Percentiles rank a stretch among this genome's conserved stretches.
These are phyloP conservation scores for Artemia franciscana DNA, from an alignment of 1,140 invertebrate genomes.

Conservation along the genomic window DNA sequence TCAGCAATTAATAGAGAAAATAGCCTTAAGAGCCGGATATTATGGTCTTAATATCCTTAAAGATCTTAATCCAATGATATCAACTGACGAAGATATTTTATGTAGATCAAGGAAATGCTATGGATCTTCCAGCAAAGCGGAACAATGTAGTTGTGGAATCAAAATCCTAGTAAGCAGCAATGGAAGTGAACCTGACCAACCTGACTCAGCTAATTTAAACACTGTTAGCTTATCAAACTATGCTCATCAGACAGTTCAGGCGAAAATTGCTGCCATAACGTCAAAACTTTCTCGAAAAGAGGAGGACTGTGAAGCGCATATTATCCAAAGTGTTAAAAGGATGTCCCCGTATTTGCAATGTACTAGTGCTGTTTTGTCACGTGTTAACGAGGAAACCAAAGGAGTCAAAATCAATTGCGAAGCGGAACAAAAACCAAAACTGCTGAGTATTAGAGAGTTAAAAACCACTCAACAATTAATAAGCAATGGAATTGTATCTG, in stretches of 20 bases:
- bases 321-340: neutral
- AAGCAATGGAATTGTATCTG: slow-evolving; percentile 35
- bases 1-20: too few relatives aligned
- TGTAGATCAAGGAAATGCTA: too few relatives aligned
- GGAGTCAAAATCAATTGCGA: neutral
- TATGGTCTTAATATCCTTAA: too few relatives aligned
- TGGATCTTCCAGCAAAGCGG: too few relatives aligned
- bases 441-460: slow-evolving; percentile 23
- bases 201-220: neutral
- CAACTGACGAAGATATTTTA: too few relatives aligned
- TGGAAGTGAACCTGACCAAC: slow-evolving; percentile 4
- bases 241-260: neutral
- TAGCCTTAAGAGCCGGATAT: slow-evolving; percentile 4
- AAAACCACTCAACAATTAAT: slow-evolving; percentile 64
- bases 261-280: slow-evolving; percentile 13
- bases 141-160: too few relatives aligned
- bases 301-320: slow-evolving; percentile 2
- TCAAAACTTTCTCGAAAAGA: neutral
- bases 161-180: too few relatives aligned
- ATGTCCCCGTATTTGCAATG: slow-evolving; percentile 8
- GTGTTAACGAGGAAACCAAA: neutral
- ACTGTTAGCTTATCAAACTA: neutral
- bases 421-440: slow-evolving; percentile 2
- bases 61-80: too few relatives aligned
- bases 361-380: neutral